These are phyloP conservation scores for Cyanoderma ruficeps DNA, from an alignment of 2,113 vertebrate genomes.

Conservation along the genomic window DNA sequence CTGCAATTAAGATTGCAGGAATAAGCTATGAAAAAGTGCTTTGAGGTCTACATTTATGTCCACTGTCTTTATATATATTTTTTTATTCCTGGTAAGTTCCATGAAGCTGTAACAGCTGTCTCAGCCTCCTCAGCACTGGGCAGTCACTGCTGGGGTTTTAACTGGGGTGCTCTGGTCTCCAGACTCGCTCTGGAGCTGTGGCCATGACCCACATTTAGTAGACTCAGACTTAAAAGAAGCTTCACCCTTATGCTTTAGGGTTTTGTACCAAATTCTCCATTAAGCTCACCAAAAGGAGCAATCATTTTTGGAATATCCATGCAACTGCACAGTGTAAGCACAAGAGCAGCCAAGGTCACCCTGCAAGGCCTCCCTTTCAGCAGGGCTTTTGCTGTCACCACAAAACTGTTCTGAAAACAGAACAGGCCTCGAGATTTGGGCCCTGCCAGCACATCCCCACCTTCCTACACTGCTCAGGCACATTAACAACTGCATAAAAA, in stretches of 20 bases:
- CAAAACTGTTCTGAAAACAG: background rate
- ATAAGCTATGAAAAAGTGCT: background rate
- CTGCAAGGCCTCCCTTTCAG: background rate
- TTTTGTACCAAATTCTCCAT: background rate
- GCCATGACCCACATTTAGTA: no score
- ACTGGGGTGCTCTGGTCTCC: background rate
- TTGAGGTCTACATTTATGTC: background rate
- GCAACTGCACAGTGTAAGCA: background rate
- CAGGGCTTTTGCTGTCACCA: background rate
- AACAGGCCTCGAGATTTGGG: background rate
- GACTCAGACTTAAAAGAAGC: background rate
- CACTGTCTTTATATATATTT: background rate
- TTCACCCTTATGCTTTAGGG: background rate
- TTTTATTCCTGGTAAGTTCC: background rate
- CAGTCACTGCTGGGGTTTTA: background rate
- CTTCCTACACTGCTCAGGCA: background rate
- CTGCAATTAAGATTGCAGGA: conserved; percentile 11
- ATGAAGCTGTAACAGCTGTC: background rate
- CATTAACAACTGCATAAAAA: background rate
- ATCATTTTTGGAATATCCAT: background rate
- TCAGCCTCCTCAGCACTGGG: background rate
- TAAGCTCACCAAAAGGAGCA: background rate
- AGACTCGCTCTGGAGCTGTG: background rate
- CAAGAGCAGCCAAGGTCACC: background rate
- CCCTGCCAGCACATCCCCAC: no score